phyloP scores from a whole-genome alignment of 2,113 vertebrate genomes.

The Haliaeetus leucogaster region DNA sequence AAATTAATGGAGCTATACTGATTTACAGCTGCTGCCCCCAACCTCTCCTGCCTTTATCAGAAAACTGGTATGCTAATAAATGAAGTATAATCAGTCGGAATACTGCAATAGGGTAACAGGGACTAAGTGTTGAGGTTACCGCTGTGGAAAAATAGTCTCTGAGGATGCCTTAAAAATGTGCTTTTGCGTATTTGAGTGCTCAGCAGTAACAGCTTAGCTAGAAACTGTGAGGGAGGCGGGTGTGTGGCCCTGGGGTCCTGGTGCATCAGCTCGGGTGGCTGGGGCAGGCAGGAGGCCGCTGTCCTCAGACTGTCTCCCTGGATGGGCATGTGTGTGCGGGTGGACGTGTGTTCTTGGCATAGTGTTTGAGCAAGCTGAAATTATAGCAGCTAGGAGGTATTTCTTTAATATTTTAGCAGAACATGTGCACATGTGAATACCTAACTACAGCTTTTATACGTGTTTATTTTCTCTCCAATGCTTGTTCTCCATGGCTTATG shows the following conservation, averaged over 20 bases:
- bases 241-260: fast-evolving
- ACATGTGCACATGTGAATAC: fast-evolving
- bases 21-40: background rate
- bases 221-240: fast-evolving
- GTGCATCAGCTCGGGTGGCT: too few relatives aligned
- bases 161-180: background rate
- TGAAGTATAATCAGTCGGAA: background rate
- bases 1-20: background rate
- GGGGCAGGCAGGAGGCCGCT: background rate
- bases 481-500: background rate
- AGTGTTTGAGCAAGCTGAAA: background rate
- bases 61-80: fast-evolving
- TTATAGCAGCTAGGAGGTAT: background rate
- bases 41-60: background rate
- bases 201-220: background rate
- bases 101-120: background rate
- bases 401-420: background rate
- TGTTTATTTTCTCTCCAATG: fast-evolving
- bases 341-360: too few relatives aligned
- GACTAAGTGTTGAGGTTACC: background rate
- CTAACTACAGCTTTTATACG: fast-evolving
- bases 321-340: fast-evolving
- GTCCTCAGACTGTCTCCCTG: background rate
- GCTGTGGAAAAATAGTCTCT: background rate
- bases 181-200: fast-evolving